Percentiles rank a stretch among this genome's conserved stretches.
These are phyloP conservation scores for Lerista edwardsae DNA, from an alignment of 2,797 vertebrate genomes.

Conservation along the genomic window DNA sequence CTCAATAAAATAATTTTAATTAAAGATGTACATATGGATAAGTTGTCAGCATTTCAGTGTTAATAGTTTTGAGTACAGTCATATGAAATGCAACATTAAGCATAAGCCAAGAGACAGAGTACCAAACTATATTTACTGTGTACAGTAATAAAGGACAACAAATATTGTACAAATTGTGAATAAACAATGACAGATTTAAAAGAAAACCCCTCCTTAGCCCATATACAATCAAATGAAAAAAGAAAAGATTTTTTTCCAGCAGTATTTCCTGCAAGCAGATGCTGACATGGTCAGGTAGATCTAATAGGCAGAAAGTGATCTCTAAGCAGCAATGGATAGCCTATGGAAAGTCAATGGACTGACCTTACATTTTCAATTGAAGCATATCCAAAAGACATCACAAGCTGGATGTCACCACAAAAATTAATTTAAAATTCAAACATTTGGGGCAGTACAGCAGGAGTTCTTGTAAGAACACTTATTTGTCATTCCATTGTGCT, in stretches of 20 bases:
- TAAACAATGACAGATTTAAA: conserved; percentile 78
- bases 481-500: background rate
- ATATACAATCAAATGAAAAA: conserved; percentile 29
- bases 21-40: conserved; percentile 17
- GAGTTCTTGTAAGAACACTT: background rate
- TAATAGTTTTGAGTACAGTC: conserved; percentile 16
- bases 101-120: conserved; percentile 75
- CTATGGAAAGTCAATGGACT: background rate
- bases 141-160: conserved; percentile 91
- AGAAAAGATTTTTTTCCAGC: conserved; percentile 22
- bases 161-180: conserved; percentile 88
- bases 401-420: conserved; percentile 17
- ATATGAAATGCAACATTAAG: conserved; percentile 47
- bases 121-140: conserved; percentile 92
- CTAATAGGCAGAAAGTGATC: conserved; percentile 28
- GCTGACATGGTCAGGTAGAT: conserved; percentile 15
- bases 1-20: conserved; percentile 34
- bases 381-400: background rate
- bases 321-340: conserved; percentile 34
- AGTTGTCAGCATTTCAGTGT: conserved; percentile 26
- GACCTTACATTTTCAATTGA: conserved; percentile 1
- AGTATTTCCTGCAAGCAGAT: conserved; percentile 44
- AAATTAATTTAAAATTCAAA: background rate
- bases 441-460: background rate
- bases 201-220: conserved; percentile 52